phyloP scores from a whole-genome alignment of 2,888 invertebrate species.

The Lepidocyrtoides sp. region DNA sequence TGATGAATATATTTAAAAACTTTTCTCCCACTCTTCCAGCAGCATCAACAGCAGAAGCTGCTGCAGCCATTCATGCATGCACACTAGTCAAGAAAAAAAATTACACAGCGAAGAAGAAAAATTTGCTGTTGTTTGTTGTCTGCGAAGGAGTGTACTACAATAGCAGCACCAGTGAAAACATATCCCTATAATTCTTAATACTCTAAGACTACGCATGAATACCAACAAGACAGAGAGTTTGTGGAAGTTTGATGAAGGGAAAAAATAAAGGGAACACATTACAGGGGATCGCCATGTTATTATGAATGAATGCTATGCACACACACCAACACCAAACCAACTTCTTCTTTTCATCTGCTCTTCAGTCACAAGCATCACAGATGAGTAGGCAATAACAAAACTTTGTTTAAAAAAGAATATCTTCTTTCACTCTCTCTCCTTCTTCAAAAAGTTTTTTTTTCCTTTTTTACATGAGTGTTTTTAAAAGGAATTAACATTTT shows the following conservation, averaged over 20 bases:
- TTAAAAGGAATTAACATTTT: neutral
- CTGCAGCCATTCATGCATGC: neutral
- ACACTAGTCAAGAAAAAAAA: neutral
- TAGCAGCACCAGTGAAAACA: neutral
- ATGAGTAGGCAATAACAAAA: conserved; percentile 21
- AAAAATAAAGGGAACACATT: neutral
- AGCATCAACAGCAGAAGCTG: neutral
- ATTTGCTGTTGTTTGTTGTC: neutral
- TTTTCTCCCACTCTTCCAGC: conserved; percentile 12
- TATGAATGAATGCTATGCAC: neutral
- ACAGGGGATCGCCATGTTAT: neutral
- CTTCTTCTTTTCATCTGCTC: neutral
- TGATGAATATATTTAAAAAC: conserved; percentile 77
- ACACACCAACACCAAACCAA: too few species aligned
- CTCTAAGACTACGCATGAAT: neutral
- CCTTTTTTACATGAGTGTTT: neutral
- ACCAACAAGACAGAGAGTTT: neutral
- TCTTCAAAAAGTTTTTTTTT: neutral
- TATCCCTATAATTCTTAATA: neutral
- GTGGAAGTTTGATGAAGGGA: conserved; percentile 1
- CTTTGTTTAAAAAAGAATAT: neutral
- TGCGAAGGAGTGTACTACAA: neutral
- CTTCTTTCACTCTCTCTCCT: neutral
- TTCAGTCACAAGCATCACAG: conserved; percentile 11
- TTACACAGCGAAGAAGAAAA: neutral